Conservation (phyloP, 2,888 invertebrate genomes). For the Carterocephalus palaemon region DNA sequence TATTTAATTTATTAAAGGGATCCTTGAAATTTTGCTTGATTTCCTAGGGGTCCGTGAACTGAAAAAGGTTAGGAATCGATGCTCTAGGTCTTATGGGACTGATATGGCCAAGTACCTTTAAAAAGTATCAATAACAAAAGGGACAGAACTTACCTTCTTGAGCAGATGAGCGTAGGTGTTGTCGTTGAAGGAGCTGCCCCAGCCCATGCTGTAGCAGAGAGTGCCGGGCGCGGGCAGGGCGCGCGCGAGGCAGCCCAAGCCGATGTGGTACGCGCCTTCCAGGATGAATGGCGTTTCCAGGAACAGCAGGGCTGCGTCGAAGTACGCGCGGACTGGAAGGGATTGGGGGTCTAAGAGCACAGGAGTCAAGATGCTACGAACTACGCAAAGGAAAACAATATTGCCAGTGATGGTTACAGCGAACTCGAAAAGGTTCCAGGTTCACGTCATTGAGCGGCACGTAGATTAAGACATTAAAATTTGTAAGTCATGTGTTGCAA, state of each 20-base stretch:
- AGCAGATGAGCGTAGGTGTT: conserved; percentile 23
- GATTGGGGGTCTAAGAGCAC: conserved; percentile 15
- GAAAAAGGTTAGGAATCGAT: no score
- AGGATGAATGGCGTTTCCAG: conserved; percentile 24
- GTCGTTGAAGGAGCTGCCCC: conserved; percentile 27
- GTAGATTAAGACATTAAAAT: neutral
- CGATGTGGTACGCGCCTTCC: conserved; percentile 29
- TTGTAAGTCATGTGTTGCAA: neutral
- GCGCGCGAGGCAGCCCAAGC: conserved; percentile 28
- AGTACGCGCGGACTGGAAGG: conserved; percentile 5
- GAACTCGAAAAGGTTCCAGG: neutral
- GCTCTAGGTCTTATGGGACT: no score
- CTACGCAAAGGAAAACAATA: neutral
- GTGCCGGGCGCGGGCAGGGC: conserved; percentile 21
- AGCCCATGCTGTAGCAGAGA: conserved; percentile 35
- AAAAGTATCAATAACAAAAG: no score
- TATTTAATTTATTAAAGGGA: no score
- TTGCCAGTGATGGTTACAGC: neutral
- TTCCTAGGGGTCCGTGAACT: no score
- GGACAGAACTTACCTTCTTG: conserved; percentile 30
- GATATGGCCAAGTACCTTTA: no score
- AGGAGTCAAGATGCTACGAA: neutral
- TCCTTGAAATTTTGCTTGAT: no score
- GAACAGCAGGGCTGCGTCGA: conserved; percentile 28
- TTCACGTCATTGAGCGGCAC: neutral